phyloP scores from a whole-genome alignment of 2,797 vertebrate genomes.

The Tamandua tetradactyla region DNA sequence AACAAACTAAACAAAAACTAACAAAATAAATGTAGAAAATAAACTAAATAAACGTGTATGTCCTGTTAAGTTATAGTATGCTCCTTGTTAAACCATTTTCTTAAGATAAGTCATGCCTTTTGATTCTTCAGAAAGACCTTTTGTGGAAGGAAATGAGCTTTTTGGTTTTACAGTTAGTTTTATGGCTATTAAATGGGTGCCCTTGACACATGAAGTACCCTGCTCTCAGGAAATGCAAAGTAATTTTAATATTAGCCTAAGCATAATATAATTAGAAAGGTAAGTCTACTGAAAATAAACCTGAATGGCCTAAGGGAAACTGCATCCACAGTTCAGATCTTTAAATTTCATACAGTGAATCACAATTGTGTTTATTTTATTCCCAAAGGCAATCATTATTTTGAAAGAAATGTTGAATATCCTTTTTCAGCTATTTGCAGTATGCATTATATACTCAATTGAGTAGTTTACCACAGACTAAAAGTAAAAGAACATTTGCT shows the following conservation, averaged over 20 bases:
- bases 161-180: constrained; percentile 52
- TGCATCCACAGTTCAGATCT: not conserved
- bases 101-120: not conserved
- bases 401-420: constrained; percentile 53
- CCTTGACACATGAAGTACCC: constrained; percentile 24
- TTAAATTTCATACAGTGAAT: constrained; percentile 34
- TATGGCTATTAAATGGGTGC: constrained; percentile 9
- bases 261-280: constrained; percentile 62
- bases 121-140: constrained; percentile 39
- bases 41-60: not conserved
- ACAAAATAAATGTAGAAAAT: not conserved
- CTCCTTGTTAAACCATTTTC: not conserved
- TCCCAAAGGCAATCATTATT: constrained; percentile 25
- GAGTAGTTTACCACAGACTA: not conserved
- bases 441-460: constrained; percentile 21
- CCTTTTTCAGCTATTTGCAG: constrained; percentile 35
- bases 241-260: constrained; percentile 42
- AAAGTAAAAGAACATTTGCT: constrained; percentile 32
- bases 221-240: constrained; percentile 12
- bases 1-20: not conserved
- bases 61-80: not conserved
- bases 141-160: not conserved
- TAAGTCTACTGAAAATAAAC: constrained; percentile 37
- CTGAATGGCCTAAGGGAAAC: not conserved
- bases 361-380: constrained; percentile 49